Base-by-base conservation (phyloP, 2,113 vertebrate genomes). In the Leptosomus discolor region DNA sequence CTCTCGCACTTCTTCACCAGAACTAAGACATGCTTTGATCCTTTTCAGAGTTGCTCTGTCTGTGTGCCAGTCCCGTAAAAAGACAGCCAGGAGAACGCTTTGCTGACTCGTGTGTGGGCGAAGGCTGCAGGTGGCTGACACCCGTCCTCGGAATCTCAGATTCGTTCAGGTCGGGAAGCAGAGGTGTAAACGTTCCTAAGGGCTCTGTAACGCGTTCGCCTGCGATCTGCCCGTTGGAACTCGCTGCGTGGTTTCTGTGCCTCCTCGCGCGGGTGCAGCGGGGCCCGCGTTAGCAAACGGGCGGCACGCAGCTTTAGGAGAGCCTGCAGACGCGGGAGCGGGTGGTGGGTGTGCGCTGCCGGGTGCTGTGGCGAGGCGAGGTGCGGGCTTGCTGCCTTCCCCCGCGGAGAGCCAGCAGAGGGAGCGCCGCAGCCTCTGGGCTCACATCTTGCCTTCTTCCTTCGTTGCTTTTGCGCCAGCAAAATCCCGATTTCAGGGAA, bases 351-450 rank as follows among this genome's bases (percentile, higher is more conserved):
- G n/a, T n/a, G n/a, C n/a, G n/a, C n/a, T n/a, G n/a, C n/a, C n/a
- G n/a, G n/a, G n/a, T 15, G 64, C 10, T 32, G 32, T 32, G 6
- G 0, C 3, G 1, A 3, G 53, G 34, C 4, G 1, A 5, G 19
- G 34, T 2, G 29, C 22, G 15, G 46, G 12, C 34, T 30, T 11
- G 43, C 45, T 85, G 86, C 80, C 57, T 81, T 41, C 37, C 37
- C 37, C 6, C 3, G 0, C 43, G 22, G 20, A 63, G 36, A 61
- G 68, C 68, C 96, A 48, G 88, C 64, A 97, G 97, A 94, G 96
- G 88, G 92, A 93, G 91, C 56, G 11, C 10, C 50, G 15, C 32
- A 30, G 61, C 32, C 75, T 69, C 22, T 3, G 18, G 6, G 70
- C 46, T n/a, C 4, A 7, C 37, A 2, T 45, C 63, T 70, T 22